Conservation (phyloP, 2,888 invertebrate species). For the Iphiclides podalirius region DNA sequence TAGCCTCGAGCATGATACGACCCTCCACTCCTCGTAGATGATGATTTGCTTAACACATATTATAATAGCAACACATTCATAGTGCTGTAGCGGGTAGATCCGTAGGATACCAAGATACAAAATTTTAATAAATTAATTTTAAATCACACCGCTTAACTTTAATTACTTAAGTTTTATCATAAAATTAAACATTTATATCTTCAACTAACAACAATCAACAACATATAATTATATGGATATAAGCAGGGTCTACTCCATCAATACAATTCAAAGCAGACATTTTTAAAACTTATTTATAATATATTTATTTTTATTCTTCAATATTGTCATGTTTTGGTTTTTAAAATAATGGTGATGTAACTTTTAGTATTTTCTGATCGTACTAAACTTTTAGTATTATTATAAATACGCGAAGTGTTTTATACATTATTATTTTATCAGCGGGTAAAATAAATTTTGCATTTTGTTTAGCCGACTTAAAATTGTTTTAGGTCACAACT, state of each 20-base stretch:
- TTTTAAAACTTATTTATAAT: conserved; percentile 3
- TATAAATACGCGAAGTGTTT: conserved; percentile 1
- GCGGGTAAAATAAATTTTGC: not conserved
- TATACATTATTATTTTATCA: not conserved
- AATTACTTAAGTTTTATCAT: not conserved
- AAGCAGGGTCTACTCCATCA: conserved; percentile 1
- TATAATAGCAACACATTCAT: too few species aligned
- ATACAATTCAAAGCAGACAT: conserved; percentile 10
- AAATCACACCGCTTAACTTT: conserved; percentile 10
- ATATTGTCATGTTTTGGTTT: conserved; percentile 14
- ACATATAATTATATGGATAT: conserved; percentile 2
- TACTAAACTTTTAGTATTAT: not conserved
- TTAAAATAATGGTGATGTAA: not conserved
- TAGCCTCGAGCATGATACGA: too few species aligned
- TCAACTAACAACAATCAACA: conserved; percentile 16
- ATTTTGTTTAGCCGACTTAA: too few species aligned
- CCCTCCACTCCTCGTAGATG: too few species aligned
- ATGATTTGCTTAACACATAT: too few species aligned
- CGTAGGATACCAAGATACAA: too few species aligned
- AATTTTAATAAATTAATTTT: not conserved
- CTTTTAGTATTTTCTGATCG: not conserved
- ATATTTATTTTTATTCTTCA: not conserved
- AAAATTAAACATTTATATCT: conserved; percentile 9
- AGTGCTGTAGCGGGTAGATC: too few species aligned
- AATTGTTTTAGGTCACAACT: too few species aligned